Conservation (phyloP, 2,888 invertebrate genomes). For the Lasiommata megera region DNA sequence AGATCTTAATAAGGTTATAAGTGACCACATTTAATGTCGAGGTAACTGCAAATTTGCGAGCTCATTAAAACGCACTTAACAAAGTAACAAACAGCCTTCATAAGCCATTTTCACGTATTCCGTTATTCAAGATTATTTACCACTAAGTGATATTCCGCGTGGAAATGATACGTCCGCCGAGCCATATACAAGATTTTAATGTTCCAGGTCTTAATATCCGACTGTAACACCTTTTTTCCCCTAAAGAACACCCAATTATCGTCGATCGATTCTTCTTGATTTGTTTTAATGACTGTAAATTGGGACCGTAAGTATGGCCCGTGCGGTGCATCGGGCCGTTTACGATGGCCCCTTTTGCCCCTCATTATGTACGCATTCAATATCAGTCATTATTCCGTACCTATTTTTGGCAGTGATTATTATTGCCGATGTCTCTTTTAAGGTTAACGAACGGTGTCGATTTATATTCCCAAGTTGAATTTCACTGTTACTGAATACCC, state of each 20-base stretch:
- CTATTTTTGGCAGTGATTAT: constrained; percentile 9
- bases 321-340: constrained; percentile 45
- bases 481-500: too few species aligned
- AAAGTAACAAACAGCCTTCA: constrained; percentile 5
- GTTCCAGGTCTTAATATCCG: constrained; percentile 43
- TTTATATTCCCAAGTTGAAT: too few species aligned
- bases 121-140: constrained; percentile 22
- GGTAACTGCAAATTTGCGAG: background rate
- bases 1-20: too few species aligned
- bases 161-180: constrained; percentile 52
- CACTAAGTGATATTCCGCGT: constrained; percentile 53
- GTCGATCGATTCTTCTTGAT: constrained; percentile 66
- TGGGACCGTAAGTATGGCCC: constrained; percentile 56
- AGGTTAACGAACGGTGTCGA: background rate
- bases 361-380: constrained; percentile 37
- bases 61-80: background rate
- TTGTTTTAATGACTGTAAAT: constrained; percentile 74
- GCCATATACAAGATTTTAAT: constrained; percentile 55
- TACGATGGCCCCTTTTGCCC: constrained; percentile 23
- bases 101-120: constrained; percentile 14
- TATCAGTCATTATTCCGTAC: constrained; percentile 1
- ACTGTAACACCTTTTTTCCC: constrained; percentile 72
- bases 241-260: constrained; percentile 67
- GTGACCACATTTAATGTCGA: too few species aligned
- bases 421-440: constrained; percentile 5